Evolutionary conservation across 1,140 invertebrate species (phyloP).

Genomic region (Scaptodrosophila lebanonensis): DNA sequence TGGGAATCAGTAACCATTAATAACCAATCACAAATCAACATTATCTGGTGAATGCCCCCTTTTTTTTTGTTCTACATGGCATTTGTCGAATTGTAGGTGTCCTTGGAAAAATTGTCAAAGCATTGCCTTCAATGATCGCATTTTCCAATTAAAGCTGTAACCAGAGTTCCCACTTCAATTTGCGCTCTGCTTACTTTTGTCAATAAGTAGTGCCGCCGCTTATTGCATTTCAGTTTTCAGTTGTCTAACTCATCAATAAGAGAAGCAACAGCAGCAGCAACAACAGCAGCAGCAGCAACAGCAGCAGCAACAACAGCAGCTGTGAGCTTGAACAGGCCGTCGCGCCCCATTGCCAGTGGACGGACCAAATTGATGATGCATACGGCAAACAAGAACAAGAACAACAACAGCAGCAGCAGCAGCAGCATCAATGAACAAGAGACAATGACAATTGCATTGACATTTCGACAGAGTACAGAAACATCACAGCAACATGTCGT

Average conservation of each 20-base stretch:
- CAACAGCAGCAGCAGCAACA: background rate
- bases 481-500: conserved; percentile 38
- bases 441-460: conserved; percentile 69
- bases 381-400: conserved; percentile 51
- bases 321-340: background rate
- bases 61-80: no score
- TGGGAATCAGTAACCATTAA: no score
- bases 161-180: background rate
- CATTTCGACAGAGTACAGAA: conserved; percentile 52
- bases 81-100: no score
- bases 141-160: conserved; percentile 9
- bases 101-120: no score
- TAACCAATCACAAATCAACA: no score
- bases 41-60: no score
- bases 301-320: background rate
- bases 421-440: conserved; percentile 14
- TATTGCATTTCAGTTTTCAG: conserved; percentile 55
- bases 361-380: conserved; percentile 65
- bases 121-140: no score
- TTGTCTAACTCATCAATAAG: conserved; percentile 57
- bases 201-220: conserved; percentile 47
- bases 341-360: conserved; percentile 17
- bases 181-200: background rate
- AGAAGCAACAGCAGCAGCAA: conserved; percentile 36
- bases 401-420: conserved; percentile 16